These are phyloP conservation scores for Onychostruthus taczanowskii DNA, from an alignment of 2,113 vertebrate genomes.

Conservation along the genomic window DNA sequence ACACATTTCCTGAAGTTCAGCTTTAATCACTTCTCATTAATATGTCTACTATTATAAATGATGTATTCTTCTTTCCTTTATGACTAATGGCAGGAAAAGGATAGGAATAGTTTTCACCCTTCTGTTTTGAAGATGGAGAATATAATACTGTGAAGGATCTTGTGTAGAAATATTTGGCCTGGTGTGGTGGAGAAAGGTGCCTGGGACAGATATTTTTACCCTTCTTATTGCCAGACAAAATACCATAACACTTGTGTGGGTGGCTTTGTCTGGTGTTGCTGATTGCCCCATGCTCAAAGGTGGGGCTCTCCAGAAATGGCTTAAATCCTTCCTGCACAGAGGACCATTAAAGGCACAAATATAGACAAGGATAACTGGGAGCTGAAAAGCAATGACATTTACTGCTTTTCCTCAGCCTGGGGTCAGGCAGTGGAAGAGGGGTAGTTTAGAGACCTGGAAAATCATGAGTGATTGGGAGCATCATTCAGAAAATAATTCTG, in stretches of 20 bases:
- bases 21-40: conserved; percentile 8
- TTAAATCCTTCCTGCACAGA: not conserved
- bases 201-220: not conserved
- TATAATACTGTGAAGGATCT: not conserved
- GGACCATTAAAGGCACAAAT: not conserved
- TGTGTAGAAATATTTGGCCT: not conserved
- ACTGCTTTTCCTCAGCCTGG: not conserved
- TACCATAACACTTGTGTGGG: not conserved
- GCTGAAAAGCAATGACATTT: not conserved
- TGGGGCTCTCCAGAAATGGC: not conserved
- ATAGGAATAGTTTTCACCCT: not conserved
- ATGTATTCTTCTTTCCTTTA: not conserved
- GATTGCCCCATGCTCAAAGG: not conserved
- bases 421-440: not conserved
- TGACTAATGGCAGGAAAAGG: not conserved
- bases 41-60: not conserved
- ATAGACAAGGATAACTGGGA: not conserved
- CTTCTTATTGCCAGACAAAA: not conserved
- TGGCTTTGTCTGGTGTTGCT: not conserved
- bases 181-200: not conserved
- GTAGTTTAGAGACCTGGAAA: not conserved
- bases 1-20: not conserved
- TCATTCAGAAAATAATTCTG: not conserved
- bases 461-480: not conserved
- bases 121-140: not conserved